Base-by-base conservation (phyloP, 2,888 invertebrate genomes). In the Halictus quadricinctus region DNA sequence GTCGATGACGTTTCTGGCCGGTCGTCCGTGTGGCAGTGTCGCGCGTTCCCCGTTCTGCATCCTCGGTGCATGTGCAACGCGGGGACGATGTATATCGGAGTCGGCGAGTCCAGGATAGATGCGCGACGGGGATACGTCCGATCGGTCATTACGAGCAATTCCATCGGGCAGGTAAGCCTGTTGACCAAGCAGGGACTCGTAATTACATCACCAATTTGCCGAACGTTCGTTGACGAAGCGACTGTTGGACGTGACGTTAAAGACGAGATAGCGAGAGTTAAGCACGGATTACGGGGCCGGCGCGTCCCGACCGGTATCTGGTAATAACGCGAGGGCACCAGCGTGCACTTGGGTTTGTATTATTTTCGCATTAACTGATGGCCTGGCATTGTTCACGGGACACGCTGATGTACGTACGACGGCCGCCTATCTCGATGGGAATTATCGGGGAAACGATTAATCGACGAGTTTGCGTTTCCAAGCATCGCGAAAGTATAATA, bases 201-300 rank as follows among this genome's bases (percentile, higher is more conserved):
- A 90, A 90, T 88, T 90, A 85, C 84, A 86, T 90, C 85, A 81
- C 80, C 85, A 88, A 90, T 90, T 90, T 89, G 84, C 85, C 77
- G 82, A 80, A 80, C 83, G 82, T 82, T 84, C 81, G 87, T 87
- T 80, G 88, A 81, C 87, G 80, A 80, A 66, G 77, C 80, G 81
- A 82, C 81, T 80, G 78, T 81, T 77, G 86, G 77, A 73, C 81
- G 81, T 83, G 81, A 87, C 82, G 79, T 89, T 89, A 89, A 89
- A 89, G 87, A 80, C 75, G 83, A 85, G 73, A 83, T 72, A 46
- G 76, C 79, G 58, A 60, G 83, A 84, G 76, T 83, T 73, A 79
- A 79, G 76, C 79, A 43, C 25, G 76, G 72, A 85, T 83, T 83
- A 85, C 76, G 29, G 18, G 18, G 1, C n/a, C 36, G 36, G 0